Conservation (phyloP, 2,113 vertebrate genomes). For the Bubo blakistoni region DNA sequence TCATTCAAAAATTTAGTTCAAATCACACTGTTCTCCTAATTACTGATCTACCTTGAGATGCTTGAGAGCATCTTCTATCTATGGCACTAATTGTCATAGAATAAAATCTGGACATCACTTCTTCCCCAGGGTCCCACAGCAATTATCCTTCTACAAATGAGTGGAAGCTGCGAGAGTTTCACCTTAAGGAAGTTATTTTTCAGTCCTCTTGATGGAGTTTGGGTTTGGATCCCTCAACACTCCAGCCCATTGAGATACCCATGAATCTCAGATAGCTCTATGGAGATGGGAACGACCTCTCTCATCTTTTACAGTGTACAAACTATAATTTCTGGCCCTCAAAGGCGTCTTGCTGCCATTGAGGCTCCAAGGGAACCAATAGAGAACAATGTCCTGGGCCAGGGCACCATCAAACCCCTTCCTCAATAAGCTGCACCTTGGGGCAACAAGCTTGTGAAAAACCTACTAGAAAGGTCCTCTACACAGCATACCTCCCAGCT, state of each 20-base stretch:
- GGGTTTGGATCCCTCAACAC: not conserved
- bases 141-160: not conserved
- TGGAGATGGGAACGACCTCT: fast-evolving
- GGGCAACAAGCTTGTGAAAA: not conserved
- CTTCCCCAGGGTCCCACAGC: not conserved
- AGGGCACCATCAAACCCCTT: not conserved
- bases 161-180: not conserved
- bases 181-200: not conserved
- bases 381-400: not conserved
- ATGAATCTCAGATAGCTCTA: not conserved
- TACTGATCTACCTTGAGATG: not conserved
- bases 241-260: fast-evolving
- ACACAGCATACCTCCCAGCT: not conserved
- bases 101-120: not conserved
- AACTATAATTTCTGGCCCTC: not conserved
- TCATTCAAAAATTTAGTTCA: not conserved
- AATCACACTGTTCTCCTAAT: not conserved
- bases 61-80: not conserved
- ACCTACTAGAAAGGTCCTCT: not conserved
- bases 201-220: not conserved
- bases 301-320: not conserved
- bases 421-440: not conserved
- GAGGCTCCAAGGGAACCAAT: not conserved
- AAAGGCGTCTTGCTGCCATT: not conserved
- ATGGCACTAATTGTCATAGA: not conserved